Evolutionary conservation across 2,888 invertebrate species (phyloP), one percentile per base, ranked within the genome.

Genomic region (Brenthis hecate): DNA sequence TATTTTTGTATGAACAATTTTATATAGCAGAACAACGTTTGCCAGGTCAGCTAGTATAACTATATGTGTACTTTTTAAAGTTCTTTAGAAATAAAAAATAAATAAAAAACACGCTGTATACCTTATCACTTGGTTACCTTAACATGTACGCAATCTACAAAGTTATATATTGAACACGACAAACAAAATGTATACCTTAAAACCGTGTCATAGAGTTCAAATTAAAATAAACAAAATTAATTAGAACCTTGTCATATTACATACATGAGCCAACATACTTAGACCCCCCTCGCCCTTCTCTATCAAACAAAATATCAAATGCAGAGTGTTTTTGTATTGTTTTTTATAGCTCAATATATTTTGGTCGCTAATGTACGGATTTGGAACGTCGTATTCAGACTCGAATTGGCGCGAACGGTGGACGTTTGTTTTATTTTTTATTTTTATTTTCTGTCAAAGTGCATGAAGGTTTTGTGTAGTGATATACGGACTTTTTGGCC

Each of bases 361-460:
- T 16, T 87, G 86, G 63, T 3, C 43, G 28, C 55, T 58, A 57
- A 70, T 73, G 82, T 84, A 84, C 84, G 85, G 84, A 89, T 88
- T 91, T 89, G 87, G 85, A 87, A 88, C 87, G 85, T 83, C 77
- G 86, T 87, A 91, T 89, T 91, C 89, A 84, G 79, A 84, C 85
- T 86, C 81, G 85, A 81, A 82, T 83, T 80, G 81, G 78, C 80
- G 75, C 77, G 72, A 83, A 77, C 85, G 84, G 82, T 70, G 74
- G 75, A 80, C 75, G 84, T 85, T 77, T 82, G 82, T 76, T 75
- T 76, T 80, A 80, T 76, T 76, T 75, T 75, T 78, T 79, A 76
- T 75, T 73, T 69, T 69, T 67, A 70, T 73, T 72, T 69, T 76
- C 36, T 43, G 36, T 43, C 36, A 43, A 43, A 64, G 70, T 70